A percentile compares a stretch with the other conserved stretches of the same genome.
Evolutionary conservation across 2,113 vertebrate species (phyloP).

Genomic region (Crocuta crocuta): DNA sequence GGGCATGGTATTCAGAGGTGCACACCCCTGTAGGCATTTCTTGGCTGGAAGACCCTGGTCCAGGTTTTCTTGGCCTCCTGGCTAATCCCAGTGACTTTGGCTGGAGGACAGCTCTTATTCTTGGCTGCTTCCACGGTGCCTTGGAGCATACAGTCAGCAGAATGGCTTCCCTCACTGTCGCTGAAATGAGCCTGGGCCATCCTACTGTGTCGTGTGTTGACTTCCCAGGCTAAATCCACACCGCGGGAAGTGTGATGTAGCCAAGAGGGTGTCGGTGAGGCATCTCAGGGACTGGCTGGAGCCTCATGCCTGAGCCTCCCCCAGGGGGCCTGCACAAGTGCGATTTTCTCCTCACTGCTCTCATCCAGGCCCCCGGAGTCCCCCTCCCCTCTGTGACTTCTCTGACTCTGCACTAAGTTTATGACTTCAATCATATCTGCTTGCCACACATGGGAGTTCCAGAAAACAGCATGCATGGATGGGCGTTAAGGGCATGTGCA

Average conservation of each 20-base stretch:
- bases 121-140: conserved; percentile 50
- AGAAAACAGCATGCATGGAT: background rate
- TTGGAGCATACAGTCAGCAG: conserved; percentile 70
- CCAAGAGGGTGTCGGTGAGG: background rate
- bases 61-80: conserved; percentile 55
- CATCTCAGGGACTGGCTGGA: background rate
- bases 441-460: background rate
- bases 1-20: background rate
- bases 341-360: background rate
- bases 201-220: background rate
- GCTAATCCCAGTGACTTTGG: conserved; percentile 58
- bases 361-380: background rate
- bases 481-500: background rate
- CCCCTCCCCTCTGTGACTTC: background rate
- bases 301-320: background rate
- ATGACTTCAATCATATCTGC: background rate
- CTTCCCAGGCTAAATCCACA: conserved; percentile 33
- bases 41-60: conserved; percentile 12
- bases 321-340: background rate
- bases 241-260: conserved; percentile 12
- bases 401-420: conserved; percentile 5
- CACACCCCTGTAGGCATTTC: conserved; percentile 29
- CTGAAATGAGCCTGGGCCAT: conserved; percentile 58
- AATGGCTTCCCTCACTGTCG: conserved; percentile 41
- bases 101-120: conserved; percentile 22